Base-by-base conservation (phyloP, 2,113 vertebrate species). In the Toxostoma redivivum region DNA sequence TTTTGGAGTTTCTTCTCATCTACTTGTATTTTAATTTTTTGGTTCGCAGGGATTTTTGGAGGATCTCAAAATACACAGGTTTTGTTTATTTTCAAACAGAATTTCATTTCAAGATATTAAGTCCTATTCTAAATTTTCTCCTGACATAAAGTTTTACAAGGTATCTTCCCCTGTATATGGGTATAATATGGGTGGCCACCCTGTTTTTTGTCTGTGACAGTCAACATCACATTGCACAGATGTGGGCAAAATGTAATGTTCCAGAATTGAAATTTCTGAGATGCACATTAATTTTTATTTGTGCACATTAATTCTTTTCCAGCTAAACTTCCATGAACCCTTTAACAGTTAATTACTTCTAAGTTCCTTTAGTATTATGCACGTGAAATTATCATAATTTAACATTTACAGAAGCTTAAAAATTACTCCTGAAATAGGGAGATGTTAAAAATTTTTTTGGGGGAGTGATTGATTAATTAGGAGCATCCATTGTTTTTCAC, bases 401-500 rank as follows among this genome's bases (percentile, higher is more conserved):
- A 90, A 56, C n/a, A 80, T 66, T 47, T 86, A 58, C 24, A 58
- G 73, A 80, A 69, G 54, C 16, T 62, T 45, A 78, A 56, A 81
- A 91, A 77, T 22, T 44, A 22, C 40, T 62, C 77, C 61, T 48
- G n/a, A 67, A 92, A 40, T 37, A 88, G 45, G 33, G 40, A 62
- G 53, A 74, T 17, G 16, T 79, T 67, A 57, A 61, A 86, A 56
- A 22, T 44, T 86, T 90, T 90, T 85, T 81, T 24, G 5, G 7
- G 30, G 33, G 60, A 88, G 71, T 80, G 87, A 93, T 66, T 82
- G 79, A 89, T 92, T 93, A 88, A 81, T 95, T 83, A 64, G 53
- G 82, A 95, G 35, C 87, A 95, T 38, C 42, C 15, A n/a, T 71
- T 91, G 71, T 81, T 95, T 89, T 73, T 83, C 60, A 65, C 14